Evolutionary conservation across 1,140 invertebrate genomes (phyloP).

Genomic region (Cherax quadricarinatus): DNA sequence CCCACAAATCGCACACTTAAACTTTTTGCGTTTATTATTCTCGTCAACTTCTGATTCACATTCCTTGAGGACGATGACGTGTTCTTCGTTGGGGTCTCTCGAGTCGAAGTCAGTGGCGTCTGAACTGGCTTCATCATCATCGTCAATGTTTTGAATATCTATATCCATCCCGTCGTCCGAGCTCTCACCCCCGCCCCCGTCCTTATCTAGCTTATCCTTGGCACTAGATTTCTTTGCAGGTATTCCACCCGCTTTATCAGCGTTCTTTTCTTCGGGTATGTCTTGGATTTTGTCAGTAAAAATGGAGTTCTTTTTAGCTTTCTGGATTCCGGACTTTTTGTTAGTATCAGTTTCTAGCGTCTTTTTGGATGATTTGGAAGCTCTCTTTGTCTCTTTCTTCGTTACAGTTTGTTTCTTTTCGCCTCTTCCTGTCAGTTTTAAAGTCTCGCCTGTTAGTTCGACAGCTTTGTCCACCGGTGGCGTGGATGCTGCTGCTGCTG

Average conservation of each 20-base stretch:
- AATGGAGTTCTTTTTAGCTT: background rate
- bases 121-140: conserved; percentile 7
- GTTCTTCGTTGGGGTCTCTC: conserved; percentile 39
- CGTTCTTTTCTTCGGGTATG: conserved; percentile 29
- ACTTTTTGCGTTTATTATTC: conserved; percentile 53
- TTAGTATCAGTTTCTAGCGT: background rate
- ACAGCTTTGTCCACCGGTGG: background rate
- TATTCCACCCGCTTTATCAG: background rate
- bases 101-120: background rate
- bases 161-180: conserved; percentile 46
- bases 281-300: conserved; percentile 1
- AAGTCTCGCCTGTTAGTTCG: background rate
- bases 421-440: background rate
- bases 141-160: conserved; percentile 18
- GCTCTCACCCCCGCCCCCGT: conserved; percentile 6
- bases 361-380: background rate
- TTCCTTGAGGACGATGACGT: conserved; percentile 37
- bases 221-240: background rate
- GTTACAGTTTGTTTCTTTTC: background rate
- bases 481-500: background rate
- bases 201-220: background rate
- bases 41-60: background rate
- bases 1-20: conserved; percentile 68
- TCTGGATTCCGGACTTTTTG: background rate
- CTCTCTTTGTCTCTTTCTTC: conserved; percentile 1